Conservation (phyloP, 2,888 invertebrate genomes). For the Spodoptera littoralis region DNA sequence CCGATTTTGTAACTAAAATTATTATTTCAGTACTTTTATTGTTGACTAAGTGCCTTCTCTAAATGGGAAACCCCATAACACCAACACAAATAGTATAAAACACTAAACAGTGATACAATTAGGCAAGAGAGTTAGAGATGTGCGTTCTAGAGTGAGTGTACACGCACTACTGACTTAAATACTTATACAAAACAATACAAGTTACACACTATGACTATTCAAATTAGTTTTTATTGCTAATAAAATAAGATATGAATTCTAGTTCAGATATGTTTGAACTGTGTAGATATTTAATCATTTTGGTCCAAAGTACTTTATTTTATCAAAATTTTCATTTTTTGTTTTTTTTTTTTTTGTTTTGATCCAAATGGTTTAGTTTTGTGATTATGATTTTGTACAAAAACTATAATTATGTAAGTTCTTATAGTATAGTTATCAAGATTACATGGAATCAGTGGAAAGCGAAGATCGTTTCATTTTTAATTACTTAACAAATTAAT, state of each 20-base stretch:
- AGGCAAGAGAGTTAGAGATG: slow-evolving; percentile 71
- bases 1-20: too few relatives aligned
- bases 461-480: neutral
- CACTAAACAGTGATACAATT: slow-evolving; percentile 63
- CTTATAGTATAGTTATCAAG: slow-evolving; percentile 4
- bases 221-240: slow-evolving; percentile 77
- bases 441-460: slow-evolving; percentile 9
- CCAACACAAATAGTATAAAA: slow-evolving; percentile 62
- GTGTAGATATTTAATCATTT: slow-evolving; percentile 73
- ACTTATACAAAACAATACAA: slow-evolving; percentile 60
- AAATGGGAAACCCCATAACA: slow-evolving; percentile 62
- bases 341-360: slow-evolving; percentile 3
- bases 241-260: slow-evolving; percentile 79
- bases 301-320: slow-evolving; percentile 75
- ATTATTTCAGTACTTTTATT: neutral
- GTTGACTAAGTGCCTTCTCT: slow-evolving; percentile 31
- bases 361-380: slow-evolving; percentile 19
- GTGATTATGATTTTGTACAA: neutral
- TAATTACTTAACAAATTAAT: too few relatives aligned
- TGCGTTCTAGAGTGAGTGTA: slow-evolving; percentile 61
- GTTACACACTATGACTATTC: slow-evolving; percentile 64
- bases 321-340: slow-evolving; percentile 48
- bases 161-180: slow-evolving; percentile 51
- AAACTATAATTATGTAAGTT: too few relatives aligned
- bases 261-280: slow-evolving; percentile 82